Evolutionary conservation across 2,888 invertebrate species (phyloP).

Genomic region (Thecophora atra): DNA sequence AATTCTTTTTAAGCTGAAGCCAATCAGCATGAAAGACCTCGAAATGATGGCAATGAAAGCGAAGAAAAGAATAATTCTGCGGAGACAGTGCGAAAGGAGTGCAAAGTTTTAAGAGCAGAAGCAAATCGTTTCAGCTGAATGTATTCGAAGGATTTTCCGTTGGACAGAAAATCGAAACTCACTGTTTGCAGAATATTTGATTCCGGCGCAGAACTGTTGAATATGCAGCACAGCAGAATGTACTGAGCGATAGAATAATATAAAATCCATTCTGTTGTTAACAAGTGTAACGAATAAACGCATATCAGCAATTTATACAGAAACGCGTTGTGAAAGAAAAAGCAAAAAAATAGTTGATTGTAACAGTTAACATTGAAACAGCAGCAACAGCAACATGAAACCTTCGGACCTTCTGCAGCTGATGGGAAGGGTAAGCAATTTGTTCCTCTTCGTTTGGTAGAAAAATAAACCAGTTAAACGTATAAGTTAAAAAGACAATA

Average conservation of each 20-base stretch:
- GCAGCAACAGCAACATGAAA: conserved; percentile 50
- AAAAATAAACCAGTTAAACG: too few species aligned
- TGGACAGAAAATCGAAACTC: neutral
- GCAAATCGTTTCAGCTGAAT: neutral
- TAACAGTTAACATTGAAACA: neutral
- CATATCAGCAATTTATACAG: neutral
- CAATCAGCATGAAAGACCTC: neutral
- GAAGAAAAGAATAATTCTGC: neutral
- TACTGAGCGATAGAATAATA: neutral
- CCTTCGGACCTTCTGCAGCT: conserved; percentile 60
- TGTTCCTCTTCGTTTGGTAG: neutral
- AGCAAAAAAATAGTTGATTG: neutral
- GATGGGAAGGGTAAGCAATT: conserved; percentile 58
- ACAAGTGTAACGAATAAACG: neutral
- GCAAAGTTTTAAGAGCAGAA: neutral
- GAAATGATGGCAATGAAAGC: conserved; percentile 11
- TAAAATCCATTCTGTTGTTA: neutral
- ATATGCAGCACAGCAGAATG: conserved; percentile 4
- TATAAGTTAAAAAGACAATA: too few species aligned
- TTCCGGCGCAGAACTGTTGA: conserved; percentile 21
- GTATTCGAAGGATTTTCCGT: neutral
- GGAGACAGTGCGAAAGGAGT: neutral
- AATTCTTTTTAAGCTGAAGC: too few species aligned
- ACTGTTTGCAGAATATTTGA: neutral
- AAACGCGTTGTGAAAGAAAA: neutral